These are phyloP conservation scores for Hemiprocne comata DNA, from an alignment of 2,113 vertebrate species.

Conservation along the genomic window DNA sequence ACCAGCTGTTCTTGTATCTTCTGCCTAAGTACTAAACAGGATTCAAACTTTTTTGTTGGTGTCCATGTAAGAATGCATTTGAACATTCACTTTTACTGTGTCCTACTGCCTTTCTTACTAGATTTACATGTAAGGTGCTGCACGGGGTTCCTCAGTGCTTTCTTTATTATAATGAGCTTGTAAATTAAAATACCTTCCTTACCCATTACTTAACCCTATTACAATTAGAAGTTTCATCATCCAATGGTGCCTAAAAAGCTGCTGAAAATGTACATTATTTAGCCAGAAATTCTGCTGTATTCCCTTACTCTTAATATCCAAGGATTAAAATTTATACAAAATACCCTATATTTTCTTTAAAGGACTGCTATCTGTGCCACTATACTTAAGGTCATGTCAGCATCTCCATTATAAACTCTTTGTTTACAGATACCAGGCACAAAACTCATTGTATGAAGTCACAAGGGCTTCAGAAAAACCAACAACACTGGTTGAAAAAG, in stretches of 20 bases:
- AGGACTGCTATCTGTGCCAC: background rate
- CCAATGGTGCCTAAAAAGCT: background rate
- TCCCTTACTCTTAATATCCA: background rate
- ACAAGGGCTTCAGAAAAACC: slow-evolving; percentile 29
- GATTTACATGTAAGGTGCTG: background rate
- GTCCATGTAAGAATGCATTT: background rate
- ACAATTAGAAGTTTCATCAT: background rate
- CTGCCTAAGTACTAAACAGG: background rate
- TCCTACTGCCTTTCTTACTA: background rate
- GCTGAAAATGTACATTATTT: background rate
- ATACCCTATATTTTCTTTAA: background rate
- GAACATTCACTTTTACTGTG: background rate
- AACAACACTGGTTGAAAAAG: background rate
- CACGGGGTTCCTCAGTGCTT: background rate
- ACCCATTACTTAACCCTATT: background rate
- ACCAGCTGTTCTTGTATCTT: background rate
- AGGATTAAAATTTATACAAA: slow-evolving; percentile 15
- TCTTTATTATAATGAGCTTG: background rate
- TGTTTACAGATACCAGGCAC: slow-evolving; percentile 30
- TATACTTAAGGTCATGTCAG: background rate
- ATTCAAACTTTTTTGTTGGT: background rate
- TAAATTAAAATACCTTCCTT: background rate
- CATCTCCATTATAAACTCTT: background rate
- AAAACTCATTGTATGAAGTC: background rate
- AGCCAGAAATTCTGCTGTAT: background rate